Evolutionary conservation across 2,888 invertebrate species (phyloP), one percentile per base, ranked within the genome.

Genomic region (Marronus borbonicus): DNA sequence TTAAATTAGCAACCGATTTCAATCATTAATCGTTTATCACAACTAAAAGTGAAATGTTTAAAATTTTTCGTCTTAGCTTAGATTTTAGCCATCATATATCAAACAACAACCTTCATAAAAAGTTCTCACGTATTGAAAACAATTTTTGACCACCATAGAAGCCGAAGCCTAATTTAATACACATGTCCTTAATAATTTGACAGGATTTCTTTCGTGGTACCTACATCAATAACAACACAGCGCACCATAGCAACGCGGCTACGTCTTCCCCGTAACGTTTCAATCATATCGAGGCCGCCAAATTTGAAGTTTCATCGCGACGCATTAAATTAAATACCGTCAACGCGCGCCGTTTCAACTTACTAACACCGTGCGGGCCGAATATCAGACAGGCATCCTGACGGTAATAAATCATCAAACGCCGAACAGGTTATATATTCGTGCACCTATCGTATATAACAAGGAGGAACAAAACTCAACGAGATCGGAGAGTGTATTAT

Each of bases 271-370:
- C 36, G 12, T 60, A 58, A 72, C 60, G 72, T 72, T 72, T 72
- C 58, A 72, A 72, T 72, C 39, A 72, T 52, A 72, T 52, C 17
- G 28, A 36, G 69, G 12, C 44, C 52, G 50, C 69, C 69, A 31
- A 52, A 69, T 50, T 69, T 50, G 69, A 69, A 52, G 28, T 69
- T 69, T 52, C 50, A 69, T 69, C 69, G 31, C 20, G 31, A 58
- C 24, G 24, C 28, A 58, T 58, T 72, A 72, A 72, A 72, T 72
- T 72, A 72, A 72, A 55, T 36, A 58, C 12, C 58, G 39, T 72
- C 55, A 58, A 20, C 36, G 55, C 20, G 14, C 58, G 17, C 52
- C 31, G 24, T 44, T 44, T 12, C 24, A 28, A 24, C 50, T 28
- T 28, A 3, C 24, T 39, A 14, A 60, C 55, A 36, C 36, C 24